phyloP scores from a whole-genome alignment of 2,797 vertebrate species.

The Neomorphus geoffroyi region DNA sequence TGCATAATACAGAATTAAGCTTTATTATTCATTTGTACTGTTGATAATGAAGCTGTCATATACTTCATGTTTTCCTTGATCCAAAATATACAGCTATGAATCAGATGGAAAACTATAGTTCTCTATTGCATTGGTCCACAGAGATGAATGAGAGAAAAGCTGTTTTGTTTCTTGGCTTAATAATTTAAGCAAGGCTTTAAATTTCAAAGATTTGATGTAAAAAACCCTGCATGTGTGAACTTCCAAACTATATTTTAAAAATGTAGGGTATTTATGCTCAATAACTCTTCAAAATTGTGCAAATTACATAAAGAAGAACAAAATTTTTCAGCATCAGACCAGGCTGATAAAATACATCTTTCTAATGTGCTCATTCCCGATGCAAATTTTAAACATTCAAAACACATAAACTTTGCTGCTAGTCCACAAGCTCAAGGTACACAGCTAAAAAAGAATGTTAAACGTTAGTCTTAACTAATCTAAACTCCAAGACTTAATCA shows the following conservation, averaged over 20 bases:
- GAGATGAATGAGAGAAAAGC: not conserved
- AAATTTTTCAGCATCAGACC: not conserved
- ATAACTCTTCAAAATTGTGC: not conserved
- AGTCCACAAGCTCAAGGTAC: not conserved
- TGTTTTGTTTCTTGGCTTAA: slow-evolving; percentile 10
- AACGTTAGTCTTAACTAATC: not conserved
- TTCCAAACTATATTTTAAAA: not conserved
- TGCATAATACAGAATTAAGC: not conserved
- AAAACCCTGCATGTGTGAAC: not conserved
- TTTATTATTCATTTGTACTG: not conserved
- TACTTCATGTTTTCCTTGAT: not conserved
- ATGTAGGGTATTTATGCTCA: not conserved
- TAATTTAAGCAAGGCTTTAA: not conserved
- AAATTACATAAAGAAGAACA: not conserved
- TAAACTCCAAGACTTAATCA: not conserved
- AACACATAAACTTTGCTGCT: not conserved
- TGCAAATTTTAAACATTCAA: not conserved
- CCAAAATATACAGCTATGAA: not conserved
- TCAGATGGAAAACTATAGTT: not conserved
- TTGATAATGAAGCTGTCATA: slow-evolving; percentile 8
- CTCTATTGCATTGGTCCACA: not conserved
- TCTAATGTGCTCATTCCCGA: not conserved
- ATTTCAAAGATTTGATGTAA: not conserved
- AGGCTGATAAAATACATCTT: not conserved
- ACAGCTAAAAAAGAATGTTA: not conserved